Evolutionary conservation across 2,888 invertebrate genomes (phyloP).

Genomic region (Latheticus oryzae): DNA sequence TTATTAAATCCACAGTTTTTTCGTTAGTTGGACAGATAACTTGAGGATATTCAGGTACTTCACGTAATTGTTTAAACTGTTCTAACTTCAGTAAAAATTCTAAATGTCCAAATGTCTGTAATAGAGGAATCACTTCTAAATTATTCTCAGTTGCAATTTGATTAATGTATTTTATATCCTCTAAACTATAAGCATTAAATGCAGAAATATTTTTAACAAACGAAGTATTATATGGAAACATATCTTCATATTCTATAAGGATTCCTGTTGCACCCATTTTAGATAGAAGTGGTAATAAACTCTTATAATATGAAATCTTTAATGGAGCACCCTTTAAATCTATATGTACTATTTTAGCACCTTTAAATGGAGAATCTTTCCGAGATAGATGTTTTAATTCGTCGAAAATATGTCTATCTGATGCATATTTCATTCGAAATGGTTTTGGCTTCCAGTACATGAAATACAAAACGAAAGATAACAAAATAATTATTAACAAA

Average conservation of each 20-base stretch:
- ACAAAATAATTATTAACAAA: neutral
- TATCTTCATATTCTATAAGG: constrained; percentile 88
- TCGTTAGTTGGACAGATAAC: constrained; percentile 78
- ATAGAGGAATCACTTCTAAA: constrained; percentile 79
- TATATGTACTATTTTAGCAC: constrained; percentile 76
- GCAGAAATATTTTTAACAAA: constrained; percentile 73
- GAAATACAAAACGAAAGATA: constrained; percentile 11
- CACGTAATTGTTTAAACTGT: constrained; percentile 75
- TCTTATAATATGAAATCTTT: constrained; percentile 71
- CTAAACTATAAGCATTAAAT: constrained; percentile 72
- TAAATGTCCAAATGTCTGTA: constrained; percentile 90
- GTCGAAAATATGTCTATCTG: constrained; percentile 1
- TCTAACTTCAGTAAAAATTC: constrained; percentile 82
- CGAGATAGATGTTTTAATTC: constrained; percentile 2
- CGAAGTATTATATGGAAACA: constrained; percentile 80
- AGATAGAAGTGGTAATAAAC: constrained; percentile 73
- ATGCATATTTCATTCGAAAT: neutral
- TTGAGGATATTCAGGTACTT: constrained; percentile 71
- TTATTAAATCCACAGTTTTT: constrained; percentile 70
- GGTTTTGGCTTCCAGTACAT: constrained; percentile 6
- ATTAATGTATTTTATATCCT: constrained; percentile 68
- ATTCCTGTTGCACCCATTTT: constrained; percentile 80
- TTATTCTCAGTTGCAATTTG: constrained; percentile 69
- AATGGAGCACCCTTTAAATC: constrained; percentile 76
- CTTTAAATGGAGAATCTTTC: constrained; percentile 43